Evolutionary conservation across 1,140 invertebrate species (phyloP).

Genomic region (Musca vetustissima): DNA sequence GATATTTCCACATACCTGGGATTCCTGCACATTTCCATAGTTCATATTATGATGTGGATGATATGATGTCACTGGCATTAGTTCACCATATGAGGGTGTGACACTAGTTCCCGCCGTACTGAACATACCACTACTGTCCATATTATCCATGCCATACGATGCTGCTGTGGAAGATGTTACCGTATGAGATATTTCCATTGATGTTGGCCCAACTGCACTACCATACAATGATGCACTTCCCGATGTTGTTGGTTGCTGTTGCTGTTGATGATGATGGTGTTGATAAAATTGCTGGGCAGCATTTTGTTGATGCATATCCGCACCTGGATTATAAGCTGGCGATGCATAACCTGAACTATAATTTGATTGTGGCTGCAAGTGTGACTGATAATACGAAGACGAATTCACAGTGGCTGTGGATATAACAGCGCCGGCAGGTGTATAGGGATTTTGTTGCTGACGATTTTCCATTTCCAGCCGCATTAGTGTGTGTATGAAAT

Average conservation of each 20-base stretch:
- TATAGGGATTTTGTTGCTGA: slow-evolving; percentile 54
- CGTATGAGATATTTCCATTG: slow-evolving; percentile 2
- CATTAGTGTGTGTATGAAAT: slow-evolving; percentile 97
- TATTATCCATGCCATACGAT: slow-evolving; percentile 34
- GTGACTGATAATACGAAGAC: slow-evolving; percentile 39
- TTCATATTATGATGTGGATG: slow-evolving; percentile 15
- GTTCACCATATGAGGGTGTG: slow-evolving; percentile 48
- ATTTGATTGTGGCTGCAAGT: slow-evolving; percentile 50
- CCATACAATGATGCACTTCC: background rate
- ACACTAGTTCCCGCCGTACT: slow-evolving; percentile 29
- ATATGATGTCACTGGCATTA: slow-evolving; percentile 31
- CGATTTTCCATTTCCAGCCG: slow-evolving; percentile 88
- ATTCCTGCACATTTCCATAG: slow-evolving; percentile 14
- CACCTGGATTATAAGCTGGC: slow-evolving; percentile 45
- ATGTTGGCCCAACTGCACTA: background rate
- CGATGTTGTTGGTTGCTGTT: background rate
- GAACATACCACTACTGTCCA: slow-evolving; percentile 38
- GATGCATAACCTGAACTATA: slow-evolving; percentile 53
- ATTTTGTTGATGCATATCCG: slow-evolving; percentile 27
- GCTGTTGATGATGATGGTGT: too few species aligned
- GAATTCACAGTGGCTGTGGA: background rate
- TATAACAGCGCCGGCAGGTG: slow-evolving; percentile 16
- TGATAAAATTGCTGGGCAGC: slow-evolving; percentile 45
- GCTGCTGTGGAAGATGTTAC: background rate
- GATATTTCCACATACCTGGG: slow-evolving; percentile 18